These are phyloP conservation scores for Sylvilagus floridanus DNA, from an alignment of 2,797 vertebrate species.

Conservation along the genomic window DNA sequence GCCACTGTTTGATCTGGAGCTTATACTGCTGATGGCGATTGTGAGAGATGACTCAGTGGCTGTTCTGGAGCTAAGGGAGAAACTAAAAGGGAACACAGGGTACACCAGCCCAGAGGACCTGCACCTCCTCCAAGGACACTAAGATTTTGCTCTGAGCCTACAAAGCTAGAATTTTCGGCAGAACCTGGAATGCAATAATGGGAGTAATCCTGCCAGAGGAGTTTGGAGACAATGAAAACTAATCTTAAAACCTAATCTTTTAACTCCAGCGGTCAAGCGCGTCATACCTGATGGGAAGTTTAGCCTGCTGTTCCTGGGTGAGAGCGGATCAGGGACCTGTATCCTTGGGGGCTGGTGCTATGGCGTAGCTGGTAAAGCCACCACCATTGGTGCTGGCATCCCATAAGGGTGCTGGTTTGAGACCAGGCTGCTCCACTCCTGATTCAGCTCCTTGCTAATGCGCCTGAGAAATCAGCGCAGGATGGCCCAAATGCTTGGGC, in stretches of 20 bases:
- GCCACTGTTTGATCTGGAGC: background rate
- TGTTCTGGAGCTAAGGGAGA: background rate
- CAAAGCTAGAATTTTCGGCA: constrained; percentile 37
- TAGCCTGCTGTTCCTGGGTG: background rate
- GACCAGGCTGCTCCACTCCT: no score
- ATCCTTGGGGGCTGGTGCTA: no score
- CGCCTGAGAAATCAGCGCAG: no score
- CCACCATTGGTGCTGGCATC: no score
- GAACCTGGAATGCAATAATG: background rate
- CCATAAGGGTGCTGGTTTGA: no score
- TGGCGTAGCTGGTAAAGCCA: no score
- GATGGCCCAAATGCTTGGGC: no score
- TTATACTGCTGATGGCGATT: background rate
- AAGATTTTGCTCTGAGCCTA: constrained; percentile 12
- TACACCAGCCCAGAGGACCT: background rate
- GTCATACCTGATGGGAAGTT: background rate
- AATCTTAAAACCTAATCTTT: background rate
- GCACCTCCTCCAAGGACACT: background rate
- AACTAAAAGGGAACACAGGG: background rate
- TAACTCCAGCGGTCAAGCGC: background rate
- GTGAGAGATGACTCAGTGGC: background rate
- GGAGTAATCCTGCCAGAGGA: background rate
- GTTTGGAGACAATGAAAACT: background rate
- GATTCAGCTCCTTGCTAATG: no score
- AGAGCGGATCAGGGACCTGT: background rate